Evolutionary conservation across 2,113 vertebrate genomes (phyloP), one percentile per base, ranked within the genome.

Genomic region (Silurus asotus): DNA sequence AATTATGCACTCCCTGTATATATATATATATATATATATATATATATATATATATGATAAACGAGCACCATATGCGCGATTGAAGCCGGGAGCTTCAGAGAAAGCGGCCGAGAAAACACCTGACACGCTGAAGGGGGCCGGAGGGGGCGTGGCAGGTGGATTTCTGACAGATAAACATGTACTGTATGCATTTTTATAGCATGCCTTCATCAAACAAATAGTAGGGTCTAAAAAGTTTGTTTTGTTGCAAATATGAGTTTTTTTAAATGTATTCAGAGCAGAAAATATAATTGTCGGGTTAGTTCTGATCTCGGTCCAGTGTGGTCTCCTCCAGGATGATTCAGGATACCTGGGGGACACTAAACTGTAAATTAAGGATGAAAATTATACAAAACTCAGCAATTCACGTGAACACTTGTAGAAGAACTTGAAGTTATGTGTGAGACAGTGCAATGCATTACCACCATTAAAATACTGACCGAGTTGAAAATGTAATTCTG

Each of bases 201-300:
- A n/a, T n/a, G n/a, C n/a, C n/a, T n/a, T n/a, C n/a, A n/a, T n/a
- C n/a, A n/a, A n/a, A n/a, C n/a, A n/a, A n/a, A 37, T 37, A 2
- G 37, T 37, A 37, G n/a, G 15, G 3, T 58, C 3, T 78, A 15
- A 28, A 59, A 78, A 28, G 13, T 28, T 19, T 78, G 53, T 19
- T 56, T 58, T 78, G 53, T 28, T 78, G 75, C 13, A 78, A 77
- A 77, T 25, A 7, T n/a, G n/a, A 77, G 75, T 77, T n/a, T 49
- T 9, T 23, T 20, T 2, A 25, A 55, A 17, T 28, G n/a, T 56
- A 3, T 58, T 37, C 53, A 78, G n/a, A 11, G 6, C 3, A 56
- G 2, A 25, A 53, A 25, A 5, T n/a, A 14, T 15, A 45, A 75
- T 53, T 23, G 5, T 77, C 51, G 11, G 48, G 51, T 51, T n/a